These are phyloP conservation scores for Leptopterna dolabrata DNA, from an alignment of 2,888 invertebrate genomes.

Conservation along the genomic window DNA sequence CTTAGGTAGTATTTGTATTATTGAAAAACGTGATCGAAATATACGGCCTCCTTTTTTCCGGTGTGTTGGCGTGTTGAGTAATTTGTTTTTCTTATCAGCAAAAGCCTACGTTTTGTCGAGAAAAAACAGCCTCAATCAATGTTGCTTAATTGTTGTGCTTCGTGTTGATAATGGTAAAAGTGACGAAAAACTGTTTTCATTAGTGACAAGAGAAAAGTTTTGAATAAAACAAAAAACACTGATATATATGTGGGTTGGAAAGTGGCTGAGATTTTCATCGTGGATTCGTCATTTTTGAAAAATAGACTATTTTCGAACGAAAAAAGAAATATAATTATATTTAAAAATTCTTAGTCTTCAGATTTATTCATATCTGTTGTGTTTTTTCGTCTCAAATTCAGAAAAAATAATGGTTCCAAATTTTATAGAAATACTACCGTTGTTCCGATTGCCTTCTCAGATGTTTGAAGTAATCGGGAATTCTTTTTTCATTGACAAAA, in stretches of 20 bases:
- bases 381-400: background rate
- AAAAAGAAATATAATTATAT: background rate
- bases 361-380: background rate
- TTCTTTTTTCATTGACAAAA: background rate
- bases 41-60: slow-evolving; percentile 12
- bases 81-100: background rate
- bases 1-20: background rate
- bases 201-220: background rate
- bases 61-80: background rate
- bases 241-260: background rate
- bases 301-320: background rate
- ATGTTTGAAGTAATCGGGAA: no score
- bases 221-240: background rate
- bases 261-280: background rate
- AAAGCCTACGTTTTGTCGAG: background rate
- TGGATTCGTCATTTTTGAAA: background rate
- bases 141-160: background rate
- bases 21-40: slow-evolving; percentile 30
- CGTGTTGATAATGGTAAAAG: background rate
- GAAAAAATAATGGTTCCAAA: background rate
- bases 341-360: background rate
- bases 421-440: background rate
- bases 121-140: background rate
- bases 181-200: background rate
- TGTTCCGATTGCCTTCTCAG: background rate